Evolutionary conservation across 2,113 vertebrate genomes (phyloP).

Genomic region (Eidolon helvum): DNA sequence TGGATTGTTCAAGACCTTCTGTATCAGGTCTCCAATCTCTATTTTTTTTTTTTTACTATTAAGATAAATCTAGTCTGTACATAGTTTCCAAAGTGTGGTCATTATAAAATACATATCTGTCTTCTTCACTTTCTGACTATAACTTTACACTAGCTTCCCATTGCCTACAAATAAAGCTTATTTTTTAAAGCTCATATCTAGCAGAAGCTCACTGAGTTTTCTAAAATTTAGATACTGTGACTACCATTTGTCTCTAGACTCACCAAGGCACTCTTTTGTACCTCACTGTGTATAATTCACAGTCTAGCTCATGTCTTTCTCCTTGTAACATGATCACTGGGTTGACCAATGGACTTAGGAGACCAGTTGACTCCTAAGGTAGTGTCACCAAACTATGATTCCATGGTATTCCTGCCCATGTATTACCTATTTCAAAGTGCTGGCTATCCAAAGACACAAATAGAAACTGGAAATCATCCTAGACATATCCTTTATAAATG

Average conservation of each 20-base stretch:
- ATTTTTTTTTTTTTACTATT: background rate
- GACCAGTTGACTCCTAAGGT: background rate
- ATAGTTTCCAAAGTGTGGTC: background rate
- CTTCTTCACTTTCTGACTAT: constrained; percentile 9
- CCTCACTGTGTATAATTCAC: background rate
- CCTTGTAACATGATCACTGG: background rate
- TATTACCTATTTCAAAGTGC: background rate
- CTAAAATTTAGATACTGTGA: background rate
- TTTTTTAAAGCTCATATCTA: background rate
- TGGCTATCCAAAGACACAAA: background rate
- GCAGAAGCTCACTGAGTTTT: background rate
- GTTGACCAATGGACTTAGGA: background rate
- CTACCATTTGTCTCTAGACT: background rate
- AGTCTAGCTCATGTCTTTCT: background rate
- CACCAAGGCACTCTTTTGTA: background rate
- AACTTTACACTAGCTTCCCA: background rate
- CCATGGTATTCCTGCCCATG: background rate
- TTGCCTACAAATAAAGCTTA: constrained; percentile 8
- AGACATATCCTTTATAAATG: background rate
- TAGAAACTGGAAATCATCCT: background rate
- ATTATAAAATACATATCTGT: background rate
- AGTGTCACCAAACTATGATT: background rate
- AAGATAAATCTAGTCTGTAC: background rate
- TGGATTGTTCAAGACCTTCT: background rate
- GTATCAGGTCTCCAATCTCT: background rate